Base-by-base conservation (phyloP, 1,140 invertebrate genomes). In the Drosophila athabasca region DNA sequence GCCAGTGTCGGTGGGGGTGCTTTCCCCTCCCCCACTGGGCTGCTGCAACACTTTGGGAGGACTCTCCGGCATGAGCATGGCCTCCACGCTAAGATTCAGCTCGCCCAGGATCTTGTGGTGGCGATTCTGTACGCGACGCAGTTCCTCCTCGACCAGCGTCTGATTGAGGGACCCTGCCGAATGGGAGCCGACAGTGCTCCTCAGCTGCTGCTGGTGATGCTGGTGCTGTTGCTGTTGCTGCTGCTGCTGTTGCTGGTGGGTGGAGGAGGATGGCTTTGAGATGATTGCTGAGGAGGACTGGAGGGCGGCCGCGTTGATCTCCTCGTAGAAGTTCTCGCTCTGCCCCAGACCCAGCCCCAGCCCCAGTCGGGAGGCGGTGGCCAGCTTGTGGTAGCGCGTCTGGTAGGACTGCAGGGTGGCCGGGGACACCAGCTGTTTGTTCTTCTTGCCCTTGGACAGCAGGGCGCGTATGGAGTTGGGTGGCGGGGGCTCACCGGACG, bases 261-360 rank as follows among this genome's bases (percentile, higher is more conserved):
- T 31, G 29, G 7, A 2, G 29, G 29, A 31, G 9, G 31, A 39
- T 39, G 35, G 35, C 11, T 39, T 39, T 13, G 35, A 13, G 35
- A 13, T 39, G 11, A 39, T 13, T 13, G 35, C 3, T 1, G 35
- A 13, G 35, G 35, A 39, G 35, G 92, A 66, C 92, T 62, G 92
- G 92, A 85, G 29, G 6, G 81, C 68, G 1, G 81, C 85, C 7
- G 79, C 95, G 35, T 87, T 87, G 79, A 97, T 97, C 93, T 97
- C 96, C 92, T 97, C 96, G 90, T 97, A 97, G 87, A 97, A 96
- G 90, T 97, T 97, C 92, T 97, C 96, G 90, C 96, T 95, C 11
- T 95, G 95, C 2, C 95, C 95, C 77, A 52, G 3, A 2, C 95
- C 95, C 77, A 52, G 3, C 6, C 95, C 95, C 77, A 52, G 3